These are phyloP conservation scores for Erethizon dorsatum DNA, from an alignment of 2,797 vertebrate species.

Conservation along the genomic window DNA sequence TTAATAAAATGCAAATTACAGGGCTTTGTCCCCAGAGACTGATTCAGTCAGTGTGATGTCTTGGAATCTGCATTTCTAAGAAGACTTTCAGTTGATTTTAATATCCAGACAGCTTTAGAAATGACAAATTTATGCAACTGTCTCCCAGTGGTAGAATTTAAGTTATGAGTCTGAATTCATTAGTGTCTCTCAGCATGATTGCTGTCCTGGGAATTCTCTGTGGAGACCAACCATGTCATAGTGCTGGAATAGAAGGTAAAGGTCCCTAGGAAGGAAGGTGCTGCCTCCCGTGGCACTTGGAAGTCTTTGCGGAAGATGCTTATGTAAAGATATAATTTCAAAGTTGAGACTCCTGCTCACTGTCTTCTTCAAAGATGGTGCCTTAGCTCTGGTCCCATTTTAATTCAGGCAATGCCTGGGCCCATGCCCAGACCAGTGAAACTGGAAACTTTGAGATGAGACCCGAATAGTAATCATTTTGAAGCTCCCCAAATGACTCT, in stretches of 20 bases:
- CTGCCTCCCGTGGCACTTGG: not conserved
- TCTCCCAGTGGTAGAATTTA: conserved; percentile 9
- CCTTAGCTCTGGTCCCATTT: not conserved
- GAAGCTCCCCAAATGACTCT: not conserved
- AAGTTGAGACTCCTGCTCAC: not conserved
- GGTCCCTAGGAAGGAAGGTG: not conserved
- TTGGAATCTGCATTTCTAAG: conserved; percentile 48
- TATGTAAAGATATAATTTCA: not conserved
- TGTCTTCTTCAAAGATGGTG: not conserved
- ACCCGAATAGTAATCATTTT: not conserved
- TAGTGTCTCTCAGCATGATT: not conserved
- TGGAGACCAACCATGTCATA: not conserved
- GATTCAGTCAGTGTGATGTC: not conserved
- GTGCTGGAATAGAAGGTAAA: not conserved
- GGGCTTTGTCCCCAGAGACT: not conserved
- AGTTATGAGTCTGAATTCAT: not conserved
- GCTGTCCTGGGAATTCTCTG: not conserved
- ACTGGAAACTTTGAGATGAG: not conserved
- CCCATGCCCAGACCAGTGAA: not conserved
- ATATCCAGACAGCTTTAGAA: not conserved
- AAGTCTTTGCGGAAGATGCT: not conserved
- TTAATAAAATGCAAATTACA: conserved; percentile 26
- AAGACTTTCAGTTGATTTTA: not conserved
- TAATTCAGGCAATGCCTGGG: not conserved
- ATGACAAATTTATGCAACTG: not conserved